Evolutionary conservation across 2,797 vertebrate genomes (phyloP).

Genomic region (Acanthurus leucopareius): DNA sequence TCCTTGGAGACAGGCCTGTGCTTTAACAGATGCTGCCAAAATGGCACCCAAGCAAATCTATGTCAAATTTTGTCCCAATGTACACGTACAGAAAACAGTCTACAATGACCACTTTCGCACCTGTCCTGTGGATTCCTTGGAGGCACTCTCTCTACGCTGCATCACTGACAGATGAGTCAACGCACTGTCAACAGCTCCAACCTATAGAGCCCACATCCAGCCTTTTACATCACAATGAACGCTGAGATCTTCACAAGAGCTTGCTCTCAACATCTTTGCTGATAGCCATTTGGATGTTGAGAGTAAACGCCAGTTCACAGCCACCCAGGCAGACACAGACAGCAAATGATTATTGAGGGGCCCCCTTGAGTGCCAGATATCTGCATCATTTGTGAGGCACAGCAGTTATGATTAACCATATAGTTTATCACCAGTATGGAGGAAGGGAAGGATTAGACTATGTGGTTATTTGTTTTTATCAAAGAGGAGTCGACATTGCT

Average conservation of each 20-base stretch:
- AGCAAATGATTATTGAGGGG: slow-evolving; percentile 40
- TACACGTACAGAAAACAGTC: slow-evolving; percentile 28
- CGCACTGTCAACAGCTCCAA: slow-evolving; percentile 56
- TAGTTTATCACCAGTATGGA: slow-evolving; percentile 17
- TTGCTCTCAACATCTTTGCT: slow-evolving; percentile 42
- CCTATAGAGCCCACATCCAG: slow-evolving; percentile 21
- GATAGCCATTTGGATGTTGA: slow-evolving; percentile 55
- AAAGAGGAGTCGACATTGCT: not conserved
- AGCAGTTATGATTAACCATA: slow-evolving; percentile 36
- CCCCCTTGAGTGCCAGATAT: slow-evolving; percentile 40
- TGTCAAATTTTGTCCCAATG: slow-evolving; percentile 13
- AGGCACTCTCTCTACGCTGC: slow-evolving; percentile 47
- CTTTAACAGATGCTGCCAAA: slow-evolving; percentile 67
- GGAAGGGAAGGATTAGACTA: not conserved
- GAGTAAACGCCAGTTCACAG: slow-evolving; percentile 36
- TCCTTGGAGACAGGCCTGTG: slow-evolving; percentile 51
- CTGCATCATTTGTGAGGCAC: slow-evolving; percentile 39
- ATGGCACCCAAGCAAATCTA: slow-evolving; percentile 55
- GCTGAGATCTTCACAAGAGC: slow-evolving; percentile 33
- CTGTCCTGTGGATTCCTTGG: slow-evolving; percentile 47
- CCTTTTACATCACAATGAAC: slow-evolving; percentile 6
- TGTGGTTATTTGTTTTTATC: not conserved
- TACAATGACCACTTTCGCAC: slow-evolving; percentile 44
- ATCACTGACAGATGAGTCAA: slow-evolving; percentile 60
- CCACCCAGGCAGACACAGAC: slow-evolving; percentile 49